phyloP scores from a whole-genome alignment of 35 echinoderm and acorn worm genomes.

The Stichopus chloronotus region DNA sequence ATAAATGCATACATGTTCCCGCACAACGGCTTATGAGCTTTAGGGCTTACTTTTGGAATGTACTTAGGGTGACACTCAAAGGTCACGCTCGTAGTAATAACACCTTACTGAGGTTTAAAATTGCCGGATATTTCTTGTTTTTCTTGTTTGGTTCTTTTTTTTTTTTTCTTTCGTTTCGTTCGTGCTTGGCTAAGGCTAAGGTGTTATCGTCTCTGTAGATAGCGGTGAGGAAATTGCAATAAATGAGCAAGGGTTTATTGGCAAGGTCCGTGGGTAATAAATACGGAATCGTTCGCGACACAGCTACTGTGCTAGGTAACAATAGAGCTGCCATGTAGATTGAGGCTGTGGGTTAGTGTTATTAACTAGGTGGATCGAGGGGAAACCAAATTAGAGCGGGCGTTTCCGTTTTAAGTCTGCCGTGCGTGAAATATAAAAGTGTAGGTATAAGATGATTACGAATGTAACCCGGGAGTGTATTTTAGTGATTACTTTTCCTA shows the following conservation, averaged over 20 bases:
- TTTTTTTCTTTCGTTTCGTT: no score
- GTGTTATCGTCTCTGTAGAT: not conserved
- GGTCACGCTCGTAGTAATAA: slow-evolving; percentile 37
- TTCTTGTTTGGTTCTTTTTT: not conserved
- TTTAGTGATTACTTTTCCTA: no score
- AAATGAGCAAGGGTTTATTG: not conserved
- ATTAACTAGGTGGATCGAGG: no score
- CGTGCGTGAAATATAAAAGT: no score
- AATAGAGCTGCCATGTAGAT: no score
- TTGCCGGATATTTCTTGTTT: slow-evolving; percentile 27
- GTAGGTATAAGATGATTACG: no score
- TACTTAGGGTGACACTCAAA: slow-evolving; percentile 36
- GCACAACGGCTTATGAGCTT: slow-evolving; percentile 23
- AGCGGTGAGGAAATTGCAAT: not conserved
- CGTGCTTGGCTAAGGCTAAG: not conserved
- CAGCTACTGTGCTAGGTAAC: no score
- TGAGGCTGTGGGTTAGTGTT: no score
- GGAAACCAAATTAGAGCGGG: no score
- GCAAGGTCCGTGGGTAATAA: not conserved
- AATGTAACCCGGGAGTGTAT: no score
- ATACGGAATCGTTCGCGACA: not conserved
- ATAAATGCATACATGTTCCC: not conserved
- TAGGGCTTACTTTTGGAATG: slow-evolving; percentile 47
- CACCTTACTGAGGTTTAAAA: not conserved
- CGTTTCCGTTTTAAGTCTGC: no score